These are phyloP conservation scores for Channa argus DNA, from an alignment of 2,113 vertebrate genomes.

Conservation along the genomic window DNA sequence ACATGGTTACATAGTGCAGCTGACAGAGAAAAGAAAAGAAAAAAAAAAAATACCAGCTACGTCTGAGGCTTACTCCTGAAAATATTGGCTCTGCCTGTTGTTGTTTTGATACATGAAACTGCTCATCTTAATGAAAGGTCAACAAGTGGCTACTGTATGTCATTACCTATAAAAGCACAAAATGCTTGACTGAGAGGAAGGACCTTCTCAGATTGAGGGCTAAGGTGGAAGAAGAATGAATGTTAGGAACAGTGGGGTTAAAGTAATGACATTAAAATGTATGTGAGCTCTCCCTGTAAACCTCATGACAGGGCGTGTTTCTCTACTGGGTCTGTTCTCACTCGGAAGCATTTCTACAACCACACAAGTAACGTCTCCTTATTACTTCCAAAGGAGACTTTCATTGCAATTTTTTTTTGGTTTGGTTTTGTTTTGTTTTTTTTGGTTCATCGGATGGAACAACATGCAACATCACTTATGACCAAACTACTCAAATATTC, in stretches of 20 bases:
- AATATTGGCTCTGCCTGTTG: conserved; percentile 5
- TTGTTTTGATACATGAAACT: conserved; percentile 43
- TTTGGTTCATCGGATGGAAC: neutral
- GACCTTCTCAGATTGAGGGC: conserved; percentile 39
- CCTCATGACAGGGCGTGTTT: conserved; percentile 1
- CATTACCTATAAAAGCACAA: conserved; percentile 68
- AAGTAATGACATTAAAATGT: conserved; percentile 35
- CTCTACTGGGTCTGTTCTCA: neutral
- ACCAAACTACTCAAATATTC: conserved; percentile 2
- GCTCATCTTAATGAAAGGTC: conserved; percentile 41
- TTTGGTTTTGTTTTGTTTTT: neutral
- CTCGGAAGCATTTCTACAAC: conserved; percentile 36
- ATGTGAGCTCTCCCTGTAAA: conserved; percentile 5
- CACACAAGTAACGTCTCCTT: neutral
- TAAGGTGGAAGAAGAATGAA: conserved; percentile 35
- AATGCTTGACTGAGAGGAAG: conserved; percentile 53
- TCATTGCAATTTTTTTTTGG: neutral
- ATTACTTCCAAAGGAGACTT: neutral
- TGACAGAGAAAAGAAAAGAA: neutral
- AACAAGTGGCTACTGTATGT: conserved; percentile 30
- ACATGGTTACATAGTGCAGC: conserved; percentile 39
- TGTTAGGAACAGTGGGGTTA: conserved; percentile 16
- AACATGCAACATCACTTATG: neutral
- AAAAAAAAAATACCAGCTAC: neutral
- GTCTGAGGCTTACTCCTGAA: neutral